Evolutionary conservation across 2,113 vertebrate genomes (phyloP).

Genomic region (Edolisoma coerulescens): DNA sequence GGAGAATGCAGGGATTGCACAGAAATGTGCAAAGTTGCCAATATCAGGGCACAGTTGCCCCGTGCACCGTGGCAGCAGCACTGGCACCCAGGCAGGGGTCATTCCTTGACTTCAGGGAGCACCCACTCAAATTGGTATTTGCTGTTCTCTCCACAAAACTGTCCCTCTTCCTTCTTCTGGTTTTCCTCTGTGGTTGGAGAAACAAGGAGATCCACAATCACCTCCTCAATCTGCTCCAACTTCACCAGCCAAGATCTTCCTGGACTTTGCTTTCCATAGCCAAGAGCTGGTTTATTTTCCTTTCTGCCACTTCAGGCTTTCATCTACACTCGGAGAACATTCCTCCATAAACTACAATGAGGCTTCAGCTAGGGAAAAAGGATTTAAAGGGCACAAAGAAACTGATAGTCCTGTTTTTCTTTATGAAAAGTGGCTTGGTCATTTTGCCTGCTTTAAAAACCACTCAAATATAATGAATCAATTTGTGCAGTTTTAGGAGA

Average conservation of each 20-base stretch:
- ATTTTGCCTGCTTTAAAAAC: background rate
- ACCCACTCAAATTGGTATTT: rapidly evolving
- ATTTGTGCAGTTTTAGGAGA: background rate
- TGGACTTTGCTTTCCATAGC: background rate
- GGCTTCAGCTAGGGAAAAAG: background rate
- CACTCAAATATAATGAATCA: background rate
- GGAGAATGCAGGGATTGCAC: rapidly evolving
- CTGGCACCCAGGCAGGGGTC: background rate
- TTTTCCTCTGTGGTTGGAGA: background rate
- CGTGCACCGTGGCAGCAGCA: rapidly evolving
- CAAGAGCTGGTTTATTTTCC: background rate
- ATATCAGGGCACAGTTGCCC: background rate
- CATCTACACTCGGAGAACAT: background rate
- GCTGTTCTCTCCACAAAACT: background rate
- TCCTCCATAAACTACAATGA: background rate
- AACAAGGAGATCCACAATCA: background rate
- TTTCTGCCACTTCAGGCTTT: background rate
- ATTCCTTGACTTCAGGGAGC: background rate
- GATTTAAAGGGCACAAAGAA: background rate
- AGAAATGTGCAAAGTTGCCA: background rate
- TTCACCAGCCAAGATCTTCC: background rate
- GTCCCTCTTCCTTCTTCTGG: background rate
- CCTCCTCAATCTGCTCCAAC: background rate
- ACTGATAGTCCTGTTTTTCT: background rate
- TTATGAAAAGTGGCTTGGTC: background rate